Conservation (phyloP, 2,888 invertebrate genomes). For the Lamproptera curius region DNA sequence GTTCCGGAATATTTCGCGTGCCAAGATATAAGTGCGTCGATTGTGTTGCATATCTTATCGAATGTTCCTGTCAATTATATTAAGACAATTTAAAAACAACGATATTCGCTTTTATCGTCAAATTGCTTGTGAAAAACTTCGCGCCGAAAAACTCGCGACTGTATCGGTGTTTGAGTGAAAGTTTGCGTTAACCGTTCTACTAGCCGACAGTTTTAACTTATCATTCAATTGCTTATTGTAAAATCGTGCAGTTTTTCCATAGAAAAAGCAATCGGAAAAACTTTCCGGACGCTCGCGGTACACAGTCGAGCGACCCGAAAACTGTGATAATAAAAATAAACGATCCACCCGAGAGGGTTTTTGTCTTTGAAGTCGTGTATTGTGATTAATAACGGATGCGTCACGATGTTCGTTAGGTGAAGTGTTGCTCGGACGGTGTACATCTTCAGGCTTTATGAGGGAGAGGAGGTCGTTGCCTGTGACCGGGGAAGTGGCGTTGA, state of each 20-base stretch:
- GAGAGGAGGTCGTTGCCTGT: conserved; percentile 73
- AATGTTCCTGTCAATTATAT: background rate
- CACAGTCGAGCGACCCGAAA: conserved; percentile 65
- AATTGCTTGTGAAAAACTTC: conserved; percentile 33
- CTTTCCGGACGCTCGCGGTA: conserved; percentile 51
- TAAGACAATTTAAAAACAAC: background rate
- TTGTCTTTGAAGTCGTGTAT: conserved; percentile 57
- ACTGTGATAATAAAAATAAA: conserved; percentile 60
- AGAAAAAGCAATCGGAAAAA: conserved; percentile 61
- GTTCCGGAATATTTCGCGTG: conserved; percentile 34
- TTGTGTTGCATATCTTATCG: conserved; percentile 26
- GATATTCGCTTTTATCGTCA: conserved; percentile 13
- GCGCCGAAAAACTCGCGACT: conserved; percentile 57
- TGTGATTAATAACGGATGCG: conserved; percentile 64
- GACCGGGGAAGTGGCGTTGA: conserved; percentile 74
- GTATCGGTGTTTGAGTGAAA: conserved; percentile 67
- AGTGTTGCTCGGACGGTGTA: conserved; percentile 22
- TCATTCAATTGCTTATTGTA: conserved; percentile 1
- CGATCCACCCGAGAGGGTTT: conserved; percentile 55
- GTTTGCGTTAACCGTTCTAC: conserved; percentile 55
- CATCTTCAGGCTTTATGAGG: conserved; percentile 68
- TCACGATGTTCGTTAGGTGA: conserved; percentile 55
- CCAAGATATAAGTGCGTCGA: conserved; percentile 15
- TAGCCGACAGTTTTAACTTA: conserved; percentile 41
- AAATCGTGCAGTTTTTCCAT: conserved; percentile 27